Evolutionary conservation across 1,140 invertebrate genomes (phyloP), one percentile per base, ranked within the genome.

Genomic region (Drosophila grimshawi): DNA sequence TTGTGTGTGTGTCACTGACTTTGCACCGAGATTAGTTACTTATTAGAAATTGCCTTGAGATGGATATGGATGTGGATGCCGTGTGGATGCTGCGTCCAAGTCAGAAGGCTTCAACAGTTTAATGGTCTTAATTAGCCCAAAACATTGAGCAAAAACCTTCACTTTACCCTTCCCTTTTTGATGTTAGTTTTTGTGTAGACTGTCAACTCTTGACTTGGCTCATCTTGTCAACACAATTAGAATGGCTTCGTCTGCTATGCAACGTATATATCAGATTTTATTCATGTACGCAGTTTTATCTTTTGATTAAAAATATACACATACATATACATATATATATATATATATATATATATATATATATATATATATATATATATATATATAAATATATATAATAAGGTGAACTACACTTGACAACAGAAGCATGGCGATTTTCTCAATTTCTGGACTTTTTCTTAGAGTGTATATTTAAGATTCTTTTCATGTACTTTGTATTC

Each of bases 1-100:
- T 69, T 37, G 46, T 46, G 63, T 55, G 35, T 62, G 35, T 66
- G 60, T 49, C 59, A 69, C 51, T 51, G 39, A 69, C 79, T 86
- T 86, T 82, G 76, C 60, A 67, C 82, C 79, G 32, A 78, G 79
- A 86, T 88, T 86, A 86, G 76, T 82, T 63, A 74, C 70, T 75
- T 86, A 78, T 78, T 78, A 78, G 75, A 66, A 41, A 43, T 81
- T 48, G 76, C 81, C 82, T 86, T 86, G 80, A 53, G 46, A 19
- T 43, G 66, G 67, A 77, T 51, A 51, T 71, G 81, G 19, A 19
- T 1, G 19, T 19, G 19, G 19, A 19, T 19, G 19, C 19, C 19
- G 19, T 19, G 19, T 19, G 19, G 63, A 80, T 75, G 71, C 76
- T 74, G 70, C 61, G 62, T 61, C 66, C 43, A 46, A 63, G 53